Percentiles rank a stretch among this genome's conserved stretches.
Evolutionary conservation across 2,888 invertebrate species (phyloP).

Genomic region (Volucella zonaria): DNA sequence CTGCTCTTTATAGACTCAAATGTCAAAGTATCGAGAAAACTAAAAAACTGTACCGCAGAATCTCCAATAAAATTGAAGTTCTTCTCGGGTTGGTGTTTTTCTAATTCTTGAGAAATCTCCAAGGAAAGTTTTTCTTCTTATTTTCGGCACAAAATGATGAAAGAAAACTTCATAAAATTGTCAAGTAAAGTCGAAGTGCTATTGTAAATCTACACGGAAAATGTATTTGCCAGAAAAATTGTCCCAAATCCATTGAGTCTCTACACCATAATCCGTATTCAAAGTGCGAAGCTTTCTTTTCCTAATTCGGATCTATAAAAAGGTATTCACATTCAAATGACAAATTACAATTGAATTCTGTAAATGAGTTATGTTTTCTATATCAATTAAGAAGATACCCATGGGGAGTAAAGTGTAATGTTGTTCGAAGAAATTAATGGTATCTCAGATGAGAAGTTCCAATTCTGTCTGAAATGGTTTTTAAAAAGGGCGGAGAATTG

Average conservation of each 20-base stretch:
- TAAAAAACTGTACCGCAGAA: neutral
- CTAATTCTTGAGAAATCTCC: neutral
- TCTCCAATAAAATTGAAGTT: too few relatives aligned
- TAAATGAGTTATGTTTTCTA: too few relatives aligned
- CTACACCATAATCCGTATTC: neutral
- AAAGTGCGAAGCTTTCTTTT: neutral
- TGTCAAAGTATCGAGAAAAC: neutral
- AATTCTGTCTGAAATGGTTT: too few relatives aligned
- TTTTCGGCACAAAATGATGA: slow-evolving; percentile 2
- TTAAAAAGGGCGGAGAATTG: too few relatives aligned
- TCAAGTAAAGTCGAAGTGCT: neutral
- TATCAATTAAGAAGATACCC: too few relatives aligned
- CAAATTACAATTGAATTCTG: too few relatives aligned
- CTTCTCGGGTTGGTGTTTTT: neutral
- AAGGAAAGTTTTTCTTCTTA: neutral
- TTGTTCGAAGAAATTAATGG: too few relatives aligned
- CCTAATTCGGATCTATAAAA: neutral
- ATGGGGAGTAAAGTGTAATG: too few relatives aligned
- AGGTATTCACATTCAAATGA: neutral
- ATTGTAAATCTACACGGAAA: neutral
- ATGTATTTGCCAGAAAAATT: neutral
- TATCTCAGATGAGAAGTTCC: too few relatives aligned
- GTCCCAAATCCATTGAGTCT: neutral
- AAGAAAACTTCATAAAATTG: slow-evolving; percentile 7
- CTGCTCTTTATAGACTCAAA: neutral